Evolutionary conservation across 2,888 invertebrate species (phyloP).

Genomic region (Cephus pygmeus): DNA sequence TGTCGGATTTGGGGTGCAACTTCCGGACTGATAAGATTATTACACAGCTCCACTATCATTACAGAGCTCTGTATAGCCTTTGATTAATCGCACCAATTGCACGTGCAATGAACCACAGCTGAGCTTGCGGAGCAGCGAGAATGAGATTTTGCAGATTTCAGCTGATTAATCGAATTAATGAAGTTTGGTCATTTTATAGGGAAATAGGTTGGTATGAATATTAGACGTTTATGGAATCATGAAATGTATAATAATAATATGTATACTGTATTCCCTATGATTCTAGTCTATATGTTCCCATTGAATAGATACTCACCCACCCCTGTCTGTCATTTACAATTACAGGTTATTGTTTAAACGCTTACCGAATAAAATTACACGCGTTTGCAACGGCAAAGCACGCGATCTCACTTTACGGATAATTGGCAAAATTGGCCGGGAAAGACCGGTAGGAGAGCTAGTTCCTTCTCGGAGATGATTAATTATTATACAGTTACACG

Average conservation of each 20-base stretch:
- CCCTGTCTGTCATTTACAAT: not conserved
- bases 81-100: not conserved
- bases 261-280: not conserved
- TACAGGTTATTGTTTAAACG: not conserved
- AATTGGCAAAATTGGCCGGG: not conserved
- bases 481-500: not conserved
- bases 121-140: not conserved
- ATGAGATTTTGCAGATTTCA: not conserved
- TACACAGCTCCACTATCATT: not conserved
- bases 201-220: too few relatives aligned
- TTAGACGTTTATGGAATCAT: too few relatives aligned
- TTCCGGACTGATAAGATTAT: not conserved
- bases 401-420: not conserved
- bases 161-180: not conserved
- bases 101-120: not conserved
- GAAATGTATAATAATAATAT: not conserved
- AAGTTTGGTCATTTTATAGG: not conserved
- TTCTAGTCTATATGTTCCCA: not conserved
- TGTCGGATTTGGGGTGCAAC: not conserved
- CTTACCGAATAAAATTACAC: not conserved
- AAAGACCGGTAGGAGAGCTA: not conserved
- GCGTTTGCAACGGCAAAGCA: not conserved
- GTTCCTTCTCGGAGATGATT: not conserved
- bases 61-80: not conserved
- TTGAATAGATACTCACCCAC: not conserved